phyloP scores from a whole-genome alignment of 2,888 invertebrate genomes.

The Amaurobius ferox region DNA sequence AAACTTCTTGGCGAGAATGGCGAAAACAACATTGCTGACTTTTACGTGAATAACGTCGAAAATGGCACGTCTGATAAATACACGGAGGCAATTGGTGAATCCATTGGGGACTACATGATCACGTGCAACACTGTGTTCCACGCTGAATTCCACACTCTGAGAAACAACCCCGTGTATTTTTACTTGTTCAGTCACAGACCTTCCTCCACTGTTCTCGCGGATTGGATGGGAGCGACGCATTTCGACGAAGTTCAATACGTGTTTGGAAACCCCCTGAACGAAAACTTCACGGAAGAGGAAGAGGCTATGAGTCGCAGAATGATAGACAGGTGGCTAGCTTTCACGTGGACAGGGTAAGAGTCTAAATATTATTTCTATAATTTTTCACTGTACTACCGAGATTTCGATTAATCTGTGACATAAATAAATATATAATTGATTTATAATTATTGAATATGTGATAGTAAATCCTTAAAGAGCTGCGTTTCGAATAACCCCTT shows the following conservation, averaged over 20 bases:
- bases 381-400: too few species aligned
- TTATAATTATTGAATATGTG: too few species aligned
- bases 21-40: constrained; percentile 31
- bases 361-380: too few species aligned
- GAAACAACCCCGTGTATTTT: constrained; percentile 56
- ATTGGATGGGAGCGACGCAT: constrained; percentile 71
- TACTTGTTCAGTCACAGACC: constrained; percentile 59
- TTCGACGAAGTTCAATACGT: constrained; percentile 66
- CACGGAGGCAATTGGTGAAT: constrained; percentile 30
- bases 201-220: constrained; percentile 10
- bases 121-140: constrained; percentile 45
- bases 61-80: constrained; percentile 36
- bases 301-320: background rate
- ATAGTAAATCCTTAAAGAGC: too few species aligned
- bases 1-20: constrained; percentile 11
- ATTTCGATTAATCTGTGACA: too few species aligned
- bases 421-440: too few species aligned
- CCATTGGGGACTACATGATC: constrained; percentile 61
- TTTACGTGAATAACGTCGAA: constrained; percentile 31
- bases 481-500: too few species aligned
- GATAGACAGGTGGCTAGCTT: constrained; percentile 56
- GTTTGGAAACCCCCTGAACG: constrained; percentile 55
- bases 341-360: constrained; percentile 55
- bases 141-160: constrained; percentile 52
- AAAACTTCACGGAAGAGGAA: constrained; percentile 57